phyloP scores from a whole-genome alignment of 2,888 invertebrate species.

The Calameuta filiformis region DNA sequence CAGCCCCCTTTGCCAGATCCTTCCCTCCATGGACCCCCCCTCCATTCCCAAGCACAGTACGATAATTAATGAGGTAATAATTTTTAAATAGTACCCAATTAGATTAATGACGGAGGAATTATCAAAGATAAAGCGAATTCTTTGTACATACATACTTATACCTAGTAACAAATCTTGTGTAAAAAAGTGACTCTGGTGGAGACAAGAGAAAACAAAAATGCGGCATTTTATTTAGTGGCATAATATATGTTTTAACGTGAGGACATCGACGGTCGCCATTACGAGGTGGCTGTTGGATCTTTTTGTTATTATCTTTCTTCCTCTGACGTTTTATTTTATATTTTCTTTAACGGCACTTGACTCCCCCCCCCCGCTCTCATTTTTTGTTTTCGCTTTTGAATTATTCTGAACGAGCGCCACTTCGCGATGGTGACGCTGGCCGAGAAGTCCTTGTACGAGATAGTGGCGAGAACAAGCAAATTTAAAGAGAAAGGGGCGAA shows the following conservation, averaged over 20 bases:
- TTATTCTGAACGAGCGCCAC: not conserved
- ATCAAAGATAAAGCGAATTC: conserved; percentile 31
- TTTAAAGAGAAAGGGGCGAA: conserved; percentile 15
- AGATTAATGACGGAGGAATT: conserved; percentile 29
- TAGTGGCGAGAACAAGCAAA: not conserved
- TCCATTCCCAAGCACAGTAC: conserved; percentile 32
- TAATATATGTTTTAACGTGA: conserved; percentile 36
- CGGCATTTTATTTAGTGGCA: conserved; percentile 42
- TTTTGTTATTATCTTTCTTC: not conserved
- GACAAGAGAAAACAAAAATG: conserved; percentile 10
- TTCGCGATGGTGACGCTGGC: not conserved
- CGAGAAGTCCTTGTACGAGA: not conserved
- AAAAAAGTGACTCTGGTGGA: conserved; percentile 31
- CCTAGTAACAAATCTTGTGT: conserved; percentile 37
- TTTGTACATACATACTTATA: conserved; percentile 42
- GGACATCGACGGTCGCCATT: not conserved
- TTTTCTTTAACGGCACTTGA: not conserved
- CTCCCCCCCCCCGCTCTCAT: no score
- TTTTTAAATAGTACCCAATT: conserved; percentile 40
- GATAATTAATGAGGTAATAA: conserved; percentile 34
- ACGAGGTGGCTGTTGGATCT: not conserved
- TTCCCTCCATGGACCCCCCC: not conserved
- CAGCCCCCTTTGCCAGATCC: conserved; percentile 13
- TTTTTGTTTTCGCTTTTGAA: not conserved
- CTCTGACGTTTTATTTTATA: not conserved